Evolutionary conservation across 2,888 invertebrate species (phyloP), one percentile per base, ranked within the genome.

Genomic region (Piscicola geometra): DNA sequence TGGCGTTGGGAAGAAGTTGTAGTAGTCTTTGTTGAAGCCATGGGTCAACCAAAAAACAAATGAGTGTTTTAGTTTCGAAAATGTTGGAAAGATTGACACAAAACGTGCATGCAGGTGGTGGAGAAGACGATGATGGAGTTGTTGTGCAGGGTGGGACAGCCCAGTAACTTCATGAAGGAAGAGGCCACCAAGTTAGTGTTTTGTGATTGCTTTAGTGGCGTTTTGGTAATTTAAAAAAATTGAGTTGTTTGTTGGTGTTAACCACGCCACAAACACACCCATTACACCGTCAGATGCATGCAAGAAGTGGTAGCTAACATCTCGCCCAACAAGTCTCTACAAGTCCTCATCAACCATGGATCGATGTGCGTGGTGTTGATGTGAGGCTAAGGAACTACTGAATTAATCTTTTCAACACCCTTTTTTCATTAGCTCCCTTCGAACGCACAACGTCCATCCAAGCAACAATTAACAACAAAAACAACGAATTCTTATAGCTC

Each of bases 151-250:
- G 35, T 56, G 36, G 71, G 71, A 3, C 3, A 32, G 33, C 32
- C 2, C 9, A 52, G 28, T 28, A 73, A 73, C 73, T 73, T 73
- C 64, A 73, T 73, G 73, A 60, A 60, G 64, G 52, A 73, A 64
- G 64, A 56, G 1, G 73, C 73, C 3, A 56, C n/a, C 25, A 56
- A 25, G 60, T 56, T 5, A 56, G 25, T 21, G 25, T 47, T 47
- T 47, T 15, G 21, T 9, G n/a, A n/a, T n/a, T n/a, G n/a, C n/a
- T n/a, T n/a, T n/a, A 41, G 60, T 18, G 60, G n/a, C 15, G 3
- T 15, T 5, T 21, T 56, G 60, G n/a, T 21, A 56, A 25, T 56
- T 56, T 56, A 41, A 5, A 41, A 41, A 41, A 41, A 9, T 41
- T 5, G 41, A 41, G 15, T 9, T 41, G 5, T 41, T 41, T 15